phyloP scores from a whole-genome alignment of 2,888 invertebrate genomes.

The Drosophila stalkeri region DNA sequence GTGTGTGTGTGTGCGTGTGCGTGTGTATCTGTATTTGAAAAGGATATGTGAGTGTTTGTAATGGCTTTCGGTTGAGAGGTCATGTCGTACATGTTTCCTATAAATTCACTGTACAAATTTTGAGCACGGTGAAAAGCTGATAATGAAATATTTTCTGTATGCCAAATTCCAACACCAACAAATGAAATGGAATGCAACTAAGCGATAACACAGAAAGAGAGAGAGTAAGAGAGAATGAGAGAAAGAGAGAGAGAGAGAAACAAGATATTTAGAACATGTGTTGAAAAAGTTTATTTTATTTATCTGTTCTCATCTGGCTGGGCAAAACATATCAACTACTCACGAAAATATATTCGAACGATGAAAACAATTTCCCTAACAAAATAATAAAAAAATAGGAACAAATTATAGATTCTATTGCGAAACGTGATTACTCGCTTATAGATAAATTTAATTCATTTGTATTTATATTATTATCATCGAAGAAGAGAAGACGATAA shows the following conservation, averaged over 20 bases:
- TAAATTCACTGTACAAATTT: constrained; percentile 21
- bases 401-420: not conserved
- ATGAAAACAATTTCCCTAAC: constrained; percentile 22
- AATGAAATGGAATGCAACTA: constrained; percentile 32
- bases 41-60: constrained; percentile 55
- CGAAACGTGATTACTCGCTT: not conserved
- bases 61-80: constrained; percentile 49
- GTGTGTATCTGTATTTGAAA: constrained; percentile 12
- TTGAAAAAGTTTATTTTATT: constrained; percentile 43
- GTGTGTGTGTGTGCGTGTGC: constrained; percentile 1
- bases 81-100: constrained; percentile 36
- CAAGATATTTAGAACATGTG: constrained; percentile 48
- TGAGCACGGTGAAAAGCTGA: constrained; percentile 32
- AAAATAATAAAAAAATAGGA: not conserved
- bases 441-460: not conserved
- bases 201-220: constrained; percentile 5
- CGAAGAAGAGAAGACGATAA: too few species aligned
- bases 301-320: not conserved
- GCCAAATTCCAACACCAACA: constrained; percentile 32
- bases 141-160: constrained; percentile 52
- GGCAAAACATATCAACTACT: constrained; percentile 38
- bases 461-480: too few species aligned
- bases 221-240: not conserved
- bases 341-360: constrained; percentile 35
- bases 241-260: not conserved